Percentiles rank a stretch among this genome's conserved stretches.
Conservation (phyloP, 1,140 invertebrate genomes). For the Monochamus saltuarius region DNA sequence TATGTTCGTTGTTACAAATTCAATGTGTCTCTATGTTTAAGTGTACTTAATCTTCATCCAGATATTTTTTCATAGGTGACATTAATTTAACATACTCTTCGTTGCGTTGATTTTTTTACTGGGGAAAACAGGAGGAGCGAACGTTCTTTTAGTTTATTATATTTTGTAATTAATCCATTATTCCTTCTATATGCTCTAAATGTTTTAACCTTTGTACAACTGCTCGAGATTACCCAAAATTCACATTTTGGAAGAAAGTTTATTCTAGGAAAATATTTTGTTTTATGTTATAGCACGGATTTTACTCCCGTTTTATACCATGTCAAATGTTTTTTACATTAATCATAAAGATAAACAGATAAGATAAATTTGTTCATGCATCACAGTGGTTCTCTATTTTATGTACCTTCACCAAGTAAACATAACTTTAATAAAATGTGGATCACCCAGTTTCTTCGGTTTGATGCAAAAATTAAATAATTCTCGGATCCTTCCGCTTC, state of each 20-base stretch:
- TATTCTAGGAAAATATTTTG: too few relatives aligned
- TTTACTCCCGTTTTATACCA: not conserved
- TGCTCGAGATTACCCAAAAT: not conserved
- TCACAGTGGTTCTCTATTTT: not conserved
- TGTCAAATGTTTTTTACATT: not conserved
- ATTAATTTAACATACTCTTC: constrained; percentile 9
- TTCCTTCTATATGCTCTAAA: constrained; percentile 29
- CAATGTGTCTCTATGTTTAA: constrained; percentile 1
- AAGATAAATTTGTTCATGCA: not conserved
- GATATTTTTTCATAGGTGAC: constrained; percentile 12
- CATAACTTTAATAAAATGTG: too few relatives aligned
- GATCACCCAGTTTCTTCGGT: too few relatives aligned
- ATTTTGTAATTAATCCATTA: constrained; percentile 23
- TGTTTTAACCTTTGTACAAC: constrained; percentile 28
- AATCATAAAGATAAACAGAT: not conserved
- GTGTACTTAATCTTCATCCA: constrained; percentile 15
- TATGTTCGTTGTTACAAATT: constrained; percentile 33
- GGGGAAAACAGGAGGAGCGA: constrained; percentile 19
- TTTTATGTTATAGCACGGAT: too few relatives aligned
- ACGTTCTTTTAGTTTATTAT: constrained; percentile 22
- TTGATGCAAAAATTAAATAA: too few relatives aligned
- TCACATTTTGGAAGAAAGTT: not conserved
- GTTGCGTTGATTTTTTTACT: constrained; percentile 19
- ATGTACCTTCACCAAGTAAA: too few relatives aligned
- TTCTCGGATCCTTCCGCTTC: too few relatives aligned